Conservation (phyloP, 2,113 vertebrate genomes). For the Condylura cristata region DNA sequence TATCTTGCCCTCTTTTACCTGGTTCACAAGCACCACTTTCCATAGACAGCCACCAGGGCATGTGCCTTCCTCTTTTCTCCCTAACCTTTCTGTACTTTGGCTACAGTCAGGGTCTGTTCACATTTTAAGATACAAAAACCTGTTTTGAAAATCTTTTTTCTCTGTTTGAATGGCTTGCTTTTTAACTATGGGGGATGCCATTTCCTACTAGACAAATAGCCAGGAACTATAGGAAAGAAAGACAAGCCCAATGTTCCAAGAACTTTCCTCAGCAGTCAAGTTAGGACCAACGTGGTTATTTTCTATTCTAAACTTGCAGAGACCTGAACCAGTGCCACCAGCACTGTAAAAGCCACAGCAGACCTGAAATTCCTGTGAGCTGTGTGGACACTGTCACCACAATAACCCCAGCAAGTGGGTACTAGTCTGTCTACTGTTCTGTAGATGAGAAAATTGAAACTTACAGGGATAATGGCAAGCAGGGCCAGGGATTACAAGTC, state of each 20-base stretch:
- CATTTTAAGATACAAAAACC: neutral
- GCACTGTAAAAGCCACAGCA: neutral
- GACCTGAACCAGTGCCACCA: neutral
- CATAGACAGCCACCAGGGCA: too few species aligned
- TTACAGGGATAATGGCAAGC: neutral
- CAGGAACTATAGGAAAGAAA: neutral
- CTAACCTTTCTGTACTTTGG: neutral
- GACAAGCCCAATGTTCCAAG: neutral
- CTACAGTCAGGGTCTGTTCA: neutral
- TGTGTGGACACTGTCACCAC: too few species aligned
- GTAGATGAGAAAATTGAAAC: neutral
- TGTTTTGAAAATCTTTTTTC: neutral
- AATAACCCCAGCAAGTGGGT: neutral
- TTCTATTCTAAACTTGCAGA: neutral
- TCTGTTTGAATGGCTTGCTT: neutral
- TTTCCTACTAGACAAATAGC: too few species aligned
- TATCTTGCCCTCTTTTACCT: neutral
- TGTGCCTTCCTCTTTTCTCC: neutral
- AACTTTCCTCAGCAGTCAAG: neutral
- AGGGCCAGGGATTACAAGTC: neutral
- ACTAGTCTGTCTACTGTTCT: neutral
- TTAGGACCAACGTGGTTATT: neutral
- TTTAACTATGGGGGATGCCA: neutral
- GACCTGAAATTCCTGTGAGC: neutral
- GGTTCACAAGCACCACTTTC: neutral